Conservation (phyloP, 2,888 invertebrate species). For the Eubasilissa splendida region DNA sequence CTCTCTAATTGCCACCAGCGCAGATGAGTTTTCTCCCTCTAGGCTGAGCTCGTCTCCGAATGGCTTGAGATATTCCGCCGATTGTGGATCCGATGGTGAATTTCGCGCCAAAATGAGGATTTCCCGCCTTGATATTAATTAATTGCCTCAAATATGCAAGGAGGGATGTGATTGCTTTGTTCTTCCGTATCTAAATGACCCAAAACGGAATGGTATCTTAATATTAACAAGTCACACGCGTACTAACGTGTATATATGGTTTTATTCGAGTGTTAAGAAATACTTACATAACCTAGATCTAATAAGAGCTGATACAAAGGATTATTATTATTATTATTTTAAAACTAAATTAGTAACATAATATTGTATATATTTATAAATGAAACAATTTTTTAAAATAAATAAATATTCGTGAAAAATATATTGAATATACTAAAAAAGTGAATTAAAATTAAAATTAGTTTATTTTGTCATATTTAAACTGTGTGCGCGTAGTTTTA, state of each 20-base stretch:
- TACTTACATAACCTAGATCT: no score
- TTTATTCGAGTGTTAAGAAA: no score
- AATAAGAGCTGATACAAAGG: no score
- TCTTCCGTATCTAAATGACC: conserved; percentile 36
- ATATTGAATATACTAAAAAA: no score
- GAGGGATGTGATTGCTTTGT: conserved; percentile 41
- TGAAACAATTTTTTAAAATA: no score
- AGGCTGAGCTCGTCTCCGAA: conserved; percentile 39
- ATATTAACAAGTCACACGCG: conserved; percentile 15
- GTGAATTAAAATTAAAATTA: no score
- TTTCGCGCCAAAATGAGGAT: conserved; percentile 43
- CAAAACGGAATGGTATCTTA: conserved; percentile 32
- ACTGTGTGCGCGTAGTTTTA: no score
- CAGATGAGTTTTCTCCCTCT: conserved; percentile 49
- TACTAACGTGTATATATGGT: neutral
- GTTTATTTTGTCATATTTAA: no score
- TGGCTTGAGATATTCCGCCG: conserved; percentile 47
- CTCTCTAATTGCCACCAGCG: conserved; percentile 45
- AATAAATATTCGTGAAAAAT: no score
- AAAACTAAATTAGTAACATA: no score
- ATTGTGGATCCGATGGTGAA: conserved; percentile 45
- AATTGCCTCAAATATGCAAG: conserved; percentile 51
- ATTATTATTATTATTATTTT: no score
- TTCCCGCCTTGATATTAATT: conserved; percentile 46
- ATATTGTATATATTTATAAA: no score